Evolutionary conservation across 1,140 invertebrate genomes (phyloP).

Genomic region (Drosophila sproati): DNA sequence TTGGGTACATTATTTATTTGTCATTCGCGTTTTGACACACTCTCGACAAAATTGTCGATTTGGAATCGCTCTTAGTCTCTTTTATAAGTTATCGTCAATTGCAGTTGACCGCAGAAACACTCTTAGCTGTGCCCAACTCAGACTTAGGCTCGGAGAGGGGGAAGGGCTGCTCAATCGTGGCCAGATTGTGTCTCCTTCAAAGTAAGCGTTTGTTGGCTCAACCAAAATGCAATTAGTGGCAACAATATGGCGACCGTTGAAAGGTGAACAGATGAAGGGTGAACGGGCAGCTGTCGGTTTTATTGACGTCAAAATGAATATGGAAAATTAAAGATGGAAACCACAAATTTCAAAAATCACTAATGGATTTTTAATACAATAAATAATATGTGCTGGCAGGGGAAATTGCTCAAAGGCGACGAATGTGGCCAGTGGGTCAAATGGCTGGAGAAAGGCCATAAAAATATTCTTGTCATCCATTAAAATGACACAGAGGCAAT

Average conservation of each 20-base stretch:
- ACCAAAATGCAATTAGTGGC: constrained; percentile 80
- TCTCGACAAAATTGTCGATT: too few species aligned
- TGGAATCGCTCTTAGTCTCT: not conserved
- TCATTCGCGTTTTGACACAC: too few species aligned
- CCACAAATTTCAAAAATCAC: constrained; percentile 81
- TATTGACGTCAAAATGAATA: constrained; percentile 70
- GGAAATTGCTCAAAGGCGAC: not conserved
- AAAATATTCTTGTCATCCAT: constrained; percentile 65
- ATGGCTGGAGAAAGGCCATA: constrained; percentile 2
- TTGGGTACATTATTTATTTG: too few species aligned
- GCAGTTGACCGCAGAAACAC: not conserved
- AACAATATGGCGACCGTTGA: constrained; percentile 59
- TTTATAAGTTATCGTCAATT: not conserved
- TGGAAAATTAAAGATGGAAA: constrained; percentile 70
- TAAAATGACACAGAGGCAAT: constrained; percentile 38
- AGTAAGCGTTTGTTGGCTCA: constrained; percentile 49
- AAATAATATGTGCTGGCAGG: constrained; percentile 64
- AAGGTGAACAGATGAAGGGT: not conserved
- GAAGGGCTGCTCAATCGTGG: not conserved
- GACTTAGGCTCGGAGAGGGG: not conserved
- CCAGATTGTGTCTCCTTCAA: constrained; percentile 7
- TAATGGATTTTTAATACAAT: constrained; percentile 83
- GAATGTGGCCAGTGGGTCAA: not conserved
- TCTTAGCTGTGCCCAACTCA: not conserved
- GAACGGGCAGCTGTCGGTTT: constrained; percentile 17